Conservation (phyloP, 1,140 invertebrate genomes). For the Atopsyche davidsoni region DNA sequence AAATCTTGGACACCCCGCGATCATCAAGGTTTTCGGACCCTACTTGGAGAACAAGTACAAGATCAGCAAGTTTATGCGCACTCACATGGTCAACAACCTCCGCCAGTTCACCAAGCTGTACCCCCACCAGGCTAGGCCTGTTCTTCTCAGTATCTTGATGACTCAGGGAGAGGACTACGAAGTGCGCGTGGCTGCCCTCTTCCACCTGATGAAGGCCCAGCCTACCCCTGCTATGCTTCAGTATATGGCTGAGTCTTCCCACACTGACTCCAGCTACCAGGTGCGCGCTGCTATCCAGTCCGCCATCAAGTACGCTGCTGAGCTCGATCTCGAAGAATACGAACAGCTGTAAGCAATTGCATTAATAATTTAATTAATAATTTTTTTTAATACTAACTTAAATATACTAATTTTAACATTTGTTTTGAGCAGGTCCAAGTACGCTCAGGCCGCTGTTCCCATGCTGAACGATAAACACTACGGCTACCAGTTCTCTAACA, state of each 20-base stretch:
- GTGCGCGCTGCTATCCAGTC: constrained; percentile 57
- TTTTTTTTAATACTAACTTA: not conserved
- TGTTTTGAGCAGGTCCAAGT: constrained; percentile 42
- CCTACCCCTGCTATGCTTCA: constrained; percentile 57
- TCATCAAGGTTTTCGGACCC: constrained; percentile 55
- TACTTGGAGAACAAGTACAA: constrained; percentile 58
- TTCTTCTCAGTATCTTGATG: constrained; percentile 59
- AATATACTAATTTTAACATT: constrained; percentile 15
- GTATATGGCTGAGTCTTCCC: constrained; percentile 60
- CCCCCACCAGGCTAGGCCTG: constrained; percentile 47
- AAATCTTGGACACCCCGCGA: constrained; percentile 52
- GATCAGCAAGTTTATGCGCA: constrained; percentile 53
- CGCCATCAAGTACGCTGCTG: constrained; percentile 47
- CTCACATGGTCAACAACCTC: constrained; percentile 53
- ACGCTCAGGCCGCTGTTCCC: constrained; percentile 48
- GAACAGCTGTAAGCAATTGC: constrained; percentile 42
- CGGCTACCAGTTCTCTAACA: constrained; percentile 46
- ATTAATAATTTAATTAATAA: not conserved
- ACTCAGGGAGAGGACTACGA: constrained; percentile 57
- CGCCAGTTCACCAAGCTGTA: constrained; percentile 41
- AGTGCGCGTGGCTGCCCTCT: constrained; percentile 57
- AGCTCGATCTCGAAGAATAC: constrained; percentile 36
- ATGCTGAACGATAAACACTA: constrained; percentile 51
- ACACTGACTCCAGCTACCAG: constrained; percentile 53
- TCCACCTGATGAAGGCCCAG: constrained; percentile 48